Evolutionary conservation across 2,113 vertebrate genomes (phyloP).

Genomic region (Thunnus maccoyii): DNA sequence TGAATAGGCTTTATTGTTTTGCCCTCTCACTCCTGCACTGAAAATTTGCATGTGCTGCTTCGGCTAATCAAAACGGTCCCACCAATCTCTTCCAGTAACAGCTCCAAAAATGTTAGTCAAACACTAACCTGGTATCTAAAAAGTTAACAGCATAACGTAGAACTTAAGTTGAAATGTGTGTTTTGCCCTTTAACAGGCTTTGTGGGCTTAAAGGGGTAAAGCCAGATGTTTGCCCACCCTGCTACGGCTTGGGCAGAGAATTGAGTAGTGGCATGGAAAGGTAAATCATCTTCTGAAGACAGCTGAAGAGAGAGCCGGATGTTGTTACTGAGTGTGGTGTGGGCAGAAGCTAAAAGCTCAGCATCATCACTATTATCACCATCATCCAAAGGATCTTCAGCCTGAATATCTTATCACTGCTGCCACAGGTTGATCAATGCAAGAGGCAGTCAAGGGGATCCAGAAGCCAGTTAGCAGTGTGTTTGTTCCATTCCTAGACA

Average conservation of each 20-base stretch:
- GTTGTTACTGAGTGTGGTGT: background rate
- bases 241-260: background rate
- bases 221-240: background rate
- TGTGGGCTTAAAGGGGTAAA: background rate
- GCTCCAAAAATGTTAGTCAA: background rate
- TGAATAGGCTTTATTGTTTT: background rate
- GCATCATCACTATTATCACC: background rate
- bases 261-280: background rate
- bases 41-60: background rate
- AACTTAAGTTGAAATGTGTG: background rate
- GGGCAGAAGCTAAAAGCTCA: constrained; percentile 1
- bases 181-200: background rate
- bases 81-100: background rate
- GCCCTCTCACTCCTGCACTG: background rate
- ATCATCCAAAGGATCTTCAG: constrained; percentile 22
- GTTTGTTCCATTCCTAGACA: constrained; percentile 45
- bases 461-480: constrained; percentile 16
- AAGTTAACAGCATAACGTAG: background rate
- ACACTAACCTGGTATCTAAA: background rate
- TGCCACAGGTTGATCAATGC: constrained; percentile 40
- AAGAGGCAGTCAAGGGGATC: constrained; percentile 33
- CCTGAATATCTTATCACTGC: constrained; percentile 28
- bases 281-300: background rate
- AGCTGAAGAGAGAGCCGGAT: constrained; percentile 9
- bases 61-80: background rate